phyloP scores from a whole-genome alignment of 2,797 vertebrate species.

The Momotus momota region DNA sequence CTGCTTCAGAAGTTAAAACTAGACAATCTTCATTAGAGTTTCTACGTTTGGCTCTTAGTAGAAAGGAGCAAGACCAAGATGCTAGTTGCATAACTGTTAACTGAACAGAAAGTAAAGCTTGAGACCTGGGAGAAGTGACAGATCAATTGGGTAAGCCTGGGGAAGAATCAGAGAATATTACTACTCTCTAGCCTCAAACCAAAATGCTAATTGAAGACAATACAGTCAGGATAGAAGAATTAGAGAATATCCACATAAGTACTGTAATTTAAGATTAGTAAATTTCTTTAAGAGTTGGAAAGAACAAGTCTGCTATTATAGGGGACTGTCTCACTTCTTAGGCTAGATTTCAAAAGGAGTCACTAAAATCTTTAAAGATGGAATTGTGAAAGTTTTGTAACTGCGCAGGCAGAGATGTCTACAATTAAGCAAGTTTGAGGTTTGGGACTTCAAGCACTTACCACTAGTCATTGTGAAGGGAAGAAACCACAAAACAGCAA shows the following conservation, averaged over 20 bases:
- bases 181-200: constrained; percentile 14
- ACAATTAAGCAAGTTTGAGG: constrained; percentile 15
- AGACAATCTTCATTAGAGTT: background rate
- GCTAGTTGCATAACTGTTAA: constrained; percentile 11
- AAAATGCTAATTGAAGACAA: constrained; percentile 70
- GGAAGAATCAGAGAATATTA: constrained; percentile 53
- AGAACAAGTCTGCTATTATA: constrained; percentile 64
- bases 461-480: background rate
- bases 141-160: background rate
- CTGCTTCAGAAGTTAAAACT: constrained; percentile 11
- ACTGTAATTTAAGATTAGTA: constrained; percentile 64
- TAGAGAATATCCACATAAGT: constrained; percentile 22
- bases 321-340: constrained; percentile 5
- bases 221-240: constrained; percentile 20
- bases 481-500: background rate
- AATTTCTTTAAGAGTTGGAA: constrained; percentile 44
- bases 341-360: background rate
- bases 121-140: constrained; percentile 45
- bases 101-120: constrained; percentile 13
- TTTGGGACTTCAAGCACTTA: background rate
- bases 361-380: background rate
- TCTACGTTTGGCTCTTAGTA: constrained; percentile 14
- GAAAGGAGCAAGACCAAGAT: background rate
- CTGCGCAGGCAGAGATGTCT: background rate
- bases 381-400: constrained; percentile 2